Percentiles rank a stretch among this genome's conserved stretches.
These are phyloP conservation scores for Thecophora atra DNA, from an alignment of 2,888 invertebrate genomes.

Conservation along the genomic window DNA sequence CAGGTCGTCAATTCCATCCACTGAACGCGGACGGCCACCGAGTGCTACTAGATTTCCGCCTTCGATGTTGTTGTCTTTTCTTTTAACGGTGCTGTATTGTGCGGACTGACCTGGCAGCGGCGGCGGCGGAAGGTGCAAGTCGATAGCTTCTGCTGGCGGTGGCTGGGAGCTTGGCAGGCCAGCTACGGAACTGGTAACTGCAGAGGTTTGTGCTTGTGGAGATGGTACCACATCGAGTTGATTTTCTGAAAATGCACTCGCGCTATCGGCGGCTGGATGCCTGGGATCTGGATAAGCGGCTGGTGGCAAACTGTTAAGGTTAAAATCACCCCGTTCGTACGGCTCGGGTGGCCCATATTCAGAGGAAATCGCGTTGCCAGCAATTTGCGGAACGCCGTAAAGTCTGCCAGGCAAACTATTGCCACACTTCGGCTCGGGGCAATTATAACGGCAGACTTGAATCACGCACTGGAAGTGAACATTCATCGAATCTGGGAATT, in stretches of 20 bases:
- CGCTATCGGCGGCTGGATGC: slow-evolving; percentile 84
- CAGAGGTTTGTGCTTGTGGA: slow-evolving; percentile 81
- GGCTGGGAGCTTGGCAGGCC: slow-evolving; percentile 68
- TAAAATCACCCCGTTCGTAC: slow-evolving; percentile 73
- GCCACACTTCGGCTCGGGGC: slow-evolving; percentile 90
- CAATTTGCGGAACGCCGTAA: slow-evolving; percentile 70
- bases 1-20: slow-evolving; percentile 83
- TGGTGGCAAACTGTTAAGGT: slow-evolving; percentile 78
- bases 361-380: slow-evolving; percentile 71
- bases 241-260: slow-evolving; percentile 84
- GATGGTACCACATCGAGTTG: slow-evolving; percentile 83
- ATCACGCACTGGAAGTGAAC: slow-evolving; percentile 97
- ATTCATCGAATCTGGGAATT: slow-evolving; percentile 97
- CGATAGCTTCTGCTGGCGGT: slow-evolving; percentile 69
- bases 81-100: slow-evolving; percentile 82
- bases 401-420: slow-evolving; percentile 72
- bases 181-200: slow-evolving; percentile 73
- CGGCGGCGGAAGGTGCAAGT: slow-evolving; percentile 84
- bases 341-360: slow-evolving; percentile 73
- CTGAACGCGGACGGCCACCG: slow-evolving; percentile 86
- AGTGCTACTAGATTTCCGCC: slow-evolving; percentile 77
- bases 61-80: slow-evolving; percentile 73
- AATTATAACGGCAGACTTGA: slow-evolving; percentile 92
- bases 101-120: slow-evolving; percentile 83
- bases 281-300: slow-evolving; percentile 88